Conservation (phyloP, 1,140 invertebrate species). For the Neodiprion pinetum region DNA sequence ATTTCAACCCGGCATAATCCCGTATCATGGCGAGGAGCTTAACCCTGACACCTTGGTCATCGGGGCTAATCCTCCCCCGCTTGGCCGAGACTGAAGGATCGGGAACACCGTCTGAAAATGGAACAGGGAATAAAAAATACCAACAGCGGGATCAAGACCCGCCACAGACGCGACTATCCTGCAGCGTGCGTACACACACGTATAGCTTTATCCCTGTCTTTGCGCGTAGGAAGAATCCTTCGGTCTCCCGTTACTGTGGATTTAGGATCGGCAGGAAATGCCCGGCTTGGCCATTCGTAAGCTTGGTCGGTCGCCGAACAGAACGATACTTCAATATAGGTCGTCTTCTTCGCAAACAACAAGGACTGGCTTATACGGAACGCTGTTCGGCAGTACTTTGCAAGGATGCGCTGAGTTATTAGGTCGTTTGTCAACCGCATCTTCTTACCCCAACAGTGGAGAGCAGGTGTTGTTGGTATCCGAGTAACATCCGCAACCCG, state of each 20-base stretch:
- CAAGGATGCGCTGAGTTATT: slow-evolving; percentile 47
- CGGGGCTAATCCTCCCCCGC: slow-evolving; percentile 44
- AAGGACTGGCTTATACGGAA: neutral
- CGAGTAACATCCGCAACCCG: neutral
- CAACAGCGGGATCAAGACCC: slow-evolving; percentile 8
- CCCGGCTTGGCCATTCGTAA: neutral
- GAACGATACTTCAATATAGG: neutral
- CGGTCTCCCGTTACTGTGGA: neutral
- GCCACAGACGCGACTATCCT: neutral
- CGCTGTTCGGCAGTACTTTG: slow-evolving; percentile 29
- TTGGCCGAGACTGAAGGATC: slow-evolving; percentile 19
- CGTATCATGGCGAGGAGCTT: slow-evolving; percentile 51
- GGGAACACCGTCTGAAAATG: too few relatives aligned
- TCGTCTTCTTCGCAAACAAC: neutral
- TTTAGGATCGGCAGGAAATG: neutral
- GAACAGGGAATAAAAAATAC: slow-evolving; percentile 4
- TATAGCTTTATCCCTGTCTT: neutral
- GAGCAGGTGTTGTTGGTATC: neutral
- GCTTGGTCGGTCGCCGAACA: neutral
- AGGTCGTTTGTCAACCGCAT: neutral
- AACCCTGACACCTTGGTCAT: slow-evolving; percentile 46
- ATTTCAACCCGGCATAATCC: slow-evolving; percentile 53
- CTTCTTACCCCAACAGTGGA: neutral
- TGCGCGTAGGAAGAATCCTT: neutral
- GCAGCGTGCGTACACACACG: too few relatives aligned